Conservation (phyloP, 2,797 vertebrate genomes). For the Acrossocheilus wenchowensis region DNA sequence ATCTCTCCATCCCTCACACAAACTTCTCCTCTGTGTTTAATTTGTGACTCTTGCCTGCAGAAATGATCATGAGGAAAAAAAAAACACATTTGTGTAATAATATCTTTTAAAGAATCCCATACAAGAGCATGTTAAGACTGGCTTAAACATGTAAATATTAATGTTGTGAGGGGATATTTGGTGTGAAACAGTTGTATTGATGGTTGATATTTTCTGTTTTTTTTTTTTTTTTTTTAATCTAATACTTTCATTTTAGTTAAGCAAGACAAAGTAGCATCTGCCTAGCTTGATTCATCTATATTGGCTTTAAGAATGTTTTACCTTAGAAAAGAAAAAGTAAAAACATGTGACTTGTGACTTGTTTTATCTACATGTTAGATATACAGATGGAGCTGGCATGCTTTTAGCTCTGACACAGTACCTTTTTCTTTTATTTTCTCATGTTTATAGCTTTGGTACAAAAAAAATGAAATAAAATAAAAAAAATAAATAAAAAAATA, state of each 20-base stretch:
- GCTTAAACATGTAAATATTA: constrained; percentile 98
- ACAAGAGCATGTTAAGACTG: constrained; percentile 90
- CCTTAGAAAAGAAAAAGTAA: constrained; percentile 72
- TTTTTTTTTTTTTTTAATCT: constrained; percentile 70
- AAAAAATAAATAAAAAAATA: constrained; percentile 63
- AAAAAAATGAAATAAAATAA: constrained; percentile 76
- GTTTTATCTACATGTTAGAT: constrained; percentile 97
- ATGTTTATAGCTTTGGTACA: constrained; percentile 89
- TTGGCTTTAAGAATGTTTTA: constrained; percentile 91
- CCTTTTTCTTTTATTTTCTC: constrained; percentile 67
- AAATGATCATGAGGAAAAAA: constrained; percentile 77
- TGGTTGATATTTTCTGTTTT: constrained; percentile 88
- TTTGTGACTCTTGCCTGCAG: constrained; percentile 91
- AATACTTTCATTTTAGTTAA: constrained; percentile 91
- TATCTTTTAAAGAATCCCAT: constrained; percentile 92
- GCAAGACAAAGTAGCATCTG: constrained; percentile 92
- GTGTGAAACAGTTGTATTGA: constrained; percentile 98
- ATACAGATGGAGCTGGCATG: constrained; percentile 93
- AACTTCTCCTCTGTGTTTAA: constrained; percentile 86
- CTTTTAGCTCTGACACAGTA: constrained; percentile 86
- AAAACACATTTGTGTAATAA: constrained; percentile 94
- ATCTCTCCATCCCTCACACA: constrained; percentile 64
- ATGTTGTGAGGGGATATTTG: constrained; percentile 90
- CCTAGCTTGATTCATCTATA: constrained; percentile 93
- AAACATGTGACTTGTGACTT: constrained; percentile 81